Evolutionary conservation across 2,113 vertebrate species (phyloP).

Genomic region (Procavia capensis): DNA sequence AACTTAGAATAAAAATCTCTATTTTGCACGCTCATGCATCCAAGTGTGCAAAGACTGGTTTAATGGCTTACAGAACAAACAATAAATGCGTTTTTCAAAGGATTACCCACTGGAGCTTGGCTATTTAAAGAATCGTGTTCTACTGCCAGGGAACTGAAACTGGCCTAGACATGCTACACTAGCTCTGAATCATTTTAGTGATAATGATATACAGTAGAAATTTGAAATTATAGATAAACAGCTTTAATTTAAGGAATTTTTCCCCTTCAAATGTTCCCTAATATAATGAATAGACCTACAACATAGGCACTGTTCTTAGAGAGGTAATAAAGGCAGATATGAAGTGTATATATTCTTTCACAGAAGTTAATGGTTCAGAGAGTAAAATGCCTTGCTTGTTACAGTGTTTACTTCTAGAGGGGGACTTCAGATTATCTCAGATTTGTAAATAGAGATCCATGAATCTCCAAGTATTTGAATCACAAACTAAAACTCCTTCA

Average conservation of each 20-base stretch:
- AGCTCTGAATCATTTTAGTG: not conserved
- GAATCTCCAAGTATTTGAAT: not conserved
- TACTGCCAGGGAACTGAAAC: constrained; percentile 48
- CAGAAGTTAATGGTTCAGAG: not conserved
- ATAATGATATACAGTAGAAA: not conserved
- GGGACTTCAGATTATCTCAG: not conserved
- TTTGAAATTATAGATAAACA: not conserved
- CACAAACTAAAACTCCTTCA: not conserved
- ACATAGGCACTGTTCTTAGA: not conserved
- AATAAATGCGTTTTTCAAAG: constrained; percentile 56
- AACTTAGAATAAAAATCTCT: constrained; percentile 68
- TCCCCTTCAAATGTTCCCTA: not conserved
- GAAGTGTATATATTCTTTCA: not conserved
- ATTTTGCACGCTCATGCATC: constrained; percentile 46
- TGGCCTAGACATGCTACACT: constrained; percentile 1
- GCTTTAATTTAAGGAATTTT: not conserved
- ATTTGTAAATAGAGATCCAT: not conserved
- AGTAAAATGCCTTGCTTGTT: not conserved
- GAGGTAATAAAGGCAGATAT: not conserved
- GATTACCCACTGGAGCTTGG: not conserved
- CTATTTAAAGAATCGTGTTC: constrained; percentile 1
- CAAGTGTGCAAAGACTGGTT: constrained; percentile 69
- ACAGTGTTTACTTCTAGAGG: not conserved
- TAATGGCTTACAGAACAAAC: constrained; percentile 46
- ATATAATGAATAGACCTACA: not conserved